phyloP scores from a whole-genome alignment of 2,888 invertebrate species.

The Clistopyga incitator region DNA sequence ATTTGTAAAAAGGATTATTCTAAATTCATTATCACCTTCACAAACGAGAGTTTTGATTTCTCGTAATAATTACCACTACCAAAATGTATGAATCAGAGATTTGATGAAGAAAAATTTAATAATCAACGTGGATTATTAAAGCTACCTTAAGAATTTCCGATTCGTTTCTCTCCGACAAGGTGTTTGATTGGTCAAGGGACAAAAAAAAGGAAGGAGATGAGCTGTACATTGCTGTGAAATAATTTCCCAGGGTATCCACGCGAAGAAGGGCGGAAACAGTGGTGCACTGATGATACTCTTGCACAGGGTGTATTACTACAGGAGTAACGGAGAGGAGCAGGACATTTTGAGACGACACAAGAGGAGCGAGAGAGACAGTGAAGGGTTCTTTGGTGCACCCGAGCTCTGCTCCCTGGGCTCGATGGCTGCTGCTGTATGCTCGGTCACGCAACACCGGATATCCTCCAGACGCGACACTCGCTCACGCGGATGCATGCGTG shows the following conservation, averaged over 20 bases:
- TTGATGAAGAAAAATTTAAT: background rate
- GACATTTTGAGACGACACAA: slow-evolving; percentile 60
- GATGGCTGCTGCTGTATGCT: slow-evolving; percentile 52
- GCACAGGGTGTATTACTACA: slow-evolving; percentile 28
- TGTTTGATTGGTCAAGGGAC: background rate
- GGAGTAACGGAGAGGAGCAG: slow-evolving; percentile 50
- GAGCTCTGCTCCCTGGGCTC: slow-evolving; percentile 32
- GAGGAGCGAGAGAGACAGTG: slow-evolving; percentile 46
- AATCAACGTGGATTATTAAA: too few relatives aligned
- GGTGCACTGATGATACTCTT: slow-evolving; percentile 56
- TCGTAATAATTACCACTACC: background rate
- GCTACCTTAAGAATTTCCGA: background rate
- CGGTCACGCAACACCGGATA: slow-evolving; percentile 81
- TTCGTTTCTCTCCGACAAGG: background rate
- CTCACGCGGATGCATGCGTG: slow-evolving; percentile 70
- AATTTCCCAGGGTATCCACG: slow-evolving; percentile 55
- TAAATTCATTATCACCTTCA: background rate
- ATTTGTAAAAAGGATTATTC: background rate
- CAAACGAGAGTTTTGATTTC: background rate
- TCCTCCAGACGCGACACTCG: slow-evolving; percentile 80
- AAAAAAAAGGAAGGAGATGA: slow-evolving; percentile 1
- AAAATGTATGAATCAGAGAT: background rate
- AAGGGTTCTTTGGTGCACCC: slow-evolving; percentile 48
- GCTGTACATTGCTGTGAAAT: slow-evolving; percentile 7
- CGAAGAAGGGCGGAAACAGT: slow-evolving; percentile 53